Evolutionary conservation across 2,797 vertebrate species (phyloP).

Genomic region (Lepilemur ruficaudatus): DNA sequence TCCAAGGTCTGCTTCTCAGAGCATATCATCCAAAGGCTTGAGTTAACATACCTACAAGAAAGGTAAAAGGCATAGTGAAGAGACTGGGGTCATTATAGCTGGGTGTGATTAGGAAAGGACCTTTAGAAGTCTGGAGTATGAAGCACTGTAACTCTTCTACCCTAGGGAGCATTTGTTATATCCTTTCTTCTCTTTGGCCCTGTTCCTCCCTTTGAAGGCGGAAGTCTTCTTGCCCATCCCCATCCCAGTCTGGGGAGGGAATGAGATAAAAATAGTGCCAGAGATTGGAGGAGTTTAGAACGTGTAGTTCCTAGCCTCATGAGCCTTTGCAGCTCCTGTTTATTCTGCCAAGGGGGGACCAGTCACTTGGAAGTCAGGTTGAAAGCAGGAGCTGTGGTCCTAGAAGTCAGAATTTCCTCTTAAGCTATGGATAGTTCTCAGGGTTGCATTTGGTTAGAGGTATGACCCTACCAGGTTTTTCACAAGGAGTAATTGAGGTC

Average conservation of each 20-base stretch:
- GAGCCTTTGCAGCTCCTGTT: not conserved
- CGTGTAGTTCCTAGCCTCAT: not conserved
- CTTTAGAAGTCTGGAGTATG: not conserved
- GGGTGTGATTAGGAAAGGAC: not conserved
- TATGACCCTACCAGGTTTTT: not conserved
- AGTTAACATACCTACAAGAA: not conserved
- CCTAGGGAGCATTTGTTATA: not conserved
- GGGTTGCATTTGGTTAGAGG: not conserved
- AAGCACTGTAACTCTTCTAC: not conserved
- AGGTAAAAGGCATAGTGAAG: not conserved
- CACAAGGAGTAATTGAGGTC: not conserved
- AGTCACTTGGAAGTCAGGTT: not conserved
- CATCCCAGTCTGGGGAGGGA: not conserved
- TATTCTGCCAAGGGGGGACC: not conserved
- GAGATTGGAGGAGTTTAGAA: conserved; percentile 22
- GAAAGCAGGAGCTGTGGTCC: not conserved
- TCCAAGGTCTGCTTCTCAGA: not conserved
- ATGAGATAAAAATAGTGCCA: conserved; percentile 65
- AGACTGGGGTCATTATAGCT: not conserved
- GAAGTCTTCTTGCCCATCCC: conserved; percentile 17
- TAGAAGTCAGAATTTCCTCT: not conserved
- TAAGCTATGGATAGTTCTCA: not conserved
- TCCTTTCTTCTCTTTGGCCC: conserved; percentile 65
- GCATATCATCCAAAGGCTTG: not conserved
- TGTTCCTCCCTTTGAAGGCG: conserved; percentile 44